These are phyloP conservation scores for Oligia latruncula DNA, from an alignment of 2,888 invertebrate species.

Conservation along the genomic window DNA sequence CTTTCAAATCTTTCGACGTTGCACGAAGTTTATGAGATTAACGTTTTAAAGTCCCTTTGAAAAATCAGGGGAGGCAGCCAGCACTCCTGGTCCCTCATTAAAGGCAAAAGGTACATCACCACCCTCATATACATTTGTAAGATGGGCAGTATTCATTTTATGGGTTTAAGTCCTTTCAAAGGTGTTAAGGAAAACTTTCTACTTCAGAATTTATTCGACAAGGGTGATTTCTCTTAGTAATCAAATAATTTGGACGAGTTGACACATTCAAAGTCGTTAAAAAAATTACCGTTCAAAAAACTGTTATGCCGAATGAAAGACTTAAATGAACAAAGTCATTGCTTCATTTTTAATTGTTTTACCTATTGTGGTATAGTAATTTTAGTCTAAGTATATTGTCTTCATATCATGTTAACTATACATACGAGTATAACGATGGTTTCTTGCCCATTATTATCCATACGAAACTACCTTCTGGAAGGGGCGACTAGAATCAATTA, in stretches of 20 bases:
- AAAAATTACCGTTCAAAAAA: not conserved
- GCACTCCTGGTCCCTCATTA: conserved; percentile 43
- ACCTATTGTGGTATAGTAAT: not conserved
- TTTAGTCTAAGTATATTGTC: not conserved
- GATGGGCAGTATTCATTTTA: conserved; percentile 24
- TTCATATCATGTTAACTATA: too few species aligned
- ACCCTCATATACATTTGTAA: conserved; percentile 24
- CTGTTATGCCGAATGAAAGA: not conserved
- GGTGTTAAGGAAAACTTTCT: not conserved
- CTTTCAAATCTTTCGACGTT: conserved; percentile 43
- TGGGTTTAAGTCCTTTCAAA: not conserved
- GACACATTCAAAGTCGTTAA: too few species aligned
- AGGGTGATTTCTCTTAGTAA: not conserved
- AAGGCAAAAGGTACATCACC: conserved; percentile 35
- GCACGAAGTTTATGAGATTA: conserved; percentile 59
- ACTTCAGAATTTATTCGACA: not conserved
- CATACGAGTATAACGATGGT: not conserved
- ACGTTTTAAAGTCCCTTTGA: conserved; percentile 55
- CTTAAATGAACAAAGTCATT: not conserved
- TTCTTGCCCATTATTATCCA: not conserved
- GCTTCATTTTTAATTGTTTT: too few species aligned
- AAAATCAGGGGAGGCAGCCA: conserved; percentile 53
- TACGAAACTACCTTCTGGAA: not conserved
- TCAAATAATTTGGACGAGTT: not conserved
- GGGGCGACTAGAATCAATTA: not conserved